These are phyloP conservation scores for Thunnus maccoyii DNA, from an alignment of 2,113 vertebrate species.

Conservation along the genomic window DNA sequence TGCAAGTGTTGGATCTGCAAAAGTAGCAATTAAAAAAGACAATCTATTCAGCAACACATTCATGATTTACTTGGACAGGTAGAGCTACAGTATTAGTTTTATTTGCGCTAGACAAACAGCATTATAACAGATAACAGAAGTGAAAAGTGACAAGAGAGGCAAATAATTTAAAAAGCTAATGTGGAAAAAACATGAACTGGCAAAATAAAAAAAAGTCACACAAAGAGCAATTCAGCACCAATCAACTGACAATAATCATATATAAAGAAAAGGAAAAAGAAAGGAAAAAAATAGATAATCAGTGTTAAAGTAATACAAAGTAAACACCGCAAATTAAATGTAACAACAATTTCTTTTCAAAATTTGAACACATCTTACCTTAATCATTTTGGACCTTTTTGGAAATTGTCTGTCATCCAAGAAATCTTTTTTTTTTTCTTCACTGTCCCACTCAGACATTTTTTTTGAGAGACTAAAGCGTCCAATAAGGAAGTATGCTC, in stretches of 20 bases:
- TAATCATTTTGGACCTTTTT: conserved; percentile 1
- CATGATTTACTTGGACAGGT: not conserved
- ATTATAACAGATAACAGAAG: conserved; percentile 13
- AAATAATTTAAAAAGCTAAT: not conserved
- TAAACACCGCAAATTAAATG: too few species aligned
- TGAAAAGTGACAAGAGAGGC: not conserved
- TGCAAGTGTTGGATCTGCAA: not conserved
- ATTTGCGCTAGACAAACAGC: conserved; percentile 19
- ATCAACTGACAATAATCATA: too few species aligned
- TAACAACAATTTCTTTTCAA: too few species aligned
- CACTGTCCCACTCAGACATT: conserved; percentile 19
- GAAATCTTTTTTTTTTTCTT: not conserved
- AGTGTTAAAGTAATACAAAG: too few species aligned
- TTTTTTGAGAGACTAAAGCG: not conserved
- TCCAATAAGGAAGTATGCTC: conserved; percentile 10
- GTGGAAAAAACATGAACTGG: not conserved
- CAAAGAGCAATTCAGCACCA: not conserved
- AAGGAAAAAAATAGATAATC: too few species aligned
- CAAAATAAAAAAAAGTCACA: not conserved
- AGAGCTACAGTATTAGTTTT: not conserved
- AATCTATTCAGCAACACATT: not conserved
- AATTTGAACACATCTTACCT: not conserved
- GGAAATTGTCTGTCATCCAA: not conserved
- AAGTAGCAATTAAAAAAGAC: not conserved
- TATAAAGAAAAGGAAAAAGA: not conserved